Conservation (phyloP, 2,113 vertebrate species). For the Sander lucioperca region DNA sequence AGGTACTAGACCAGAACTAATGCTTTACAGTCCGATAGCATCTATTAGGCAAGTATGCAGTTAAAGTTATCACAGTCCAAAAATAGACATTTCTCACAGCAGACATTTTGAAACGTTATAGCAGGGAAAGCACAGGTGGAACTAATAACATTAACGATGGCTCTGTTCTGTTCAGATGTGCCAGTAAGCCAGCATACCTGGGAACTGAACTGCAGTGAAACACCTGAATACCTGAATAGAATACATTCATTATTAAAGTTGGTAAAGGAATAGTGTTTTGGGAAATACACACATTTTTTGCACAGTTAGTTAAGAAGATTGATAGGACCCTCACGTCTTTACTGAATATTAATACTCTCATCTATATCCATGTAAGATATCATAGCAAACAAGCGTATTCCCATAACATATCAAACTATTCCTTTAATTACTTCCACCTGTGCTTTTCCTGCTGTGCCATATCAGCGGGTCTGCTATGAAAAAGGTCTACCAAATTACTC, state of each 20-base stretch:
- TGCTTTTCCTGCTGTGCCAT: background rate
- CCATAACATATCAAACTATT: too few relatives aligned
- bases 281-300: conserved; percentile 3
- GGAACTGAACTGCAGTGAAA: background rate
- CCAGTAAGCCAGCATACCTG: background rate
- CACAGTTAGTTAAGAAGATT: background rate
- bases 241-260: background rate
- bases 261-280: background rate
- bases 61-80: background rate
- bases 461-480: too few relatives aligned
- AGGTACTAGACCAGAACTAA: background rate
- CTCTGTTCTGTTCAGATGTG: background rate
- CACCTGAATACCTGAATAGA: background rate
- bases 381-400: too few relatives aligned
- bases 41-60: conserved; percentile 2
- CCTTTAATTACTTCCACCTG: background rate
- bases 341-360: too few relatives aligned
- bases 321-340: background rate
- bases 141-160: background rate
- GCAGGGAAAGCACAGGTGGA: background rate
- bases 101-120: background rate
- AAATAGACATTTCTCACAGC: background rate
- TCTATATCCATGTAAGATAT: too few relatives aligned
- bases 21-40: background rate
- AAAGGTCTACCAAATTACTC: background rate